Evolutionary conservation across 37 sponge, comb jelly and placozoan species (phyloP).

Genomic region (Petrosia ficiformis): DNA sequence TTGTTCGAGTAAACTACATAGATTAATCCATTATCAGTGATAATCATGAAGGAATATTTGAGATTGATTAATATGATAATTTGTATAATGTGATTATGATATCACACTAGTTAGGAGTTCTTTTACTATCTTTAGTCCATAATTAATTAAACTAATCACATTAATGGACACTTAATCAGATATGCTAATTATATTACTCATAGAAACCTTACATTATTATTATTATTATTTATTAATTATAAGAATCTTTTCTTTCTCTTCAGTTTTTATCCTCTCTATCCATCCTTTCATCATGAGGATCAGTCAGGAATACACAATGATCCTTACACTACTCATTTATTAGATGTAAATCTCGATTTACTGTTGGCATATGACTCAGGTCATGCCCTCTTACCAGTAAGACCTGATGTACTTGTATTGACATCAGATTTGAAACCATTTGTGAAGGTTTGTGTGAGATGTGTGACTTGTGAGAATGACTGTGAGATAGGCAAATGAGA

Average conservation of each 20-base stretch:
- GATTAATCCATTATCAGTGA: too few species aligned
- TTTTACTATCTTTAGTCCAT: too few species aligned
- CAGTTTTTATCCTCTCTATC: conserved; percentile 62
- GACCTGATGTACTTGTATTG: conserved; percentile 65
- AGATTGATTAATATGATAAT: too few species aligned
- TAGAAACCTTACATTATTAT: background rate
- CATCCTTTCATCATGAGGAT: conserved; percentile 27
- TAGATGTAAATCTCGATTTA: conserved; percentile 47
- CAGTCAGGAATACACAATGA: background rate
- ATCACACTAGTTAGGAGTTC: too few species aligned
- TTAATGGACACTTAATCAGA: too few species aligned
- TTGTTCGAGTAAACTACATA: too few species aligned
- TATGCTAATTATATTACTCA: too few species aligned
- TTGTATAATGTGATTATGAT: too few species aligned
- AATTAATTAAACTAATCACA: too few species aligned
- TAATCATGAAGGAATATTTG: too few species aligned
- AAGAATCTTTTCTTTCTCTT: background rate
- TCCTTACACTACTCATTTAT: background rate
- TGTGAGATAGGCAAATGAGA: background rate
- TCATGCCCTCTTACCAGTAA: conserved; percentile 26
- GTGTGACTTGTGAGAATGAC: background rate
- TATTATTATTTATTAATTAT: background rate
- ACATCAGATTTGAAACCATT: conserved; percentile 80
- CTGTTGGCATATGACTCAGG: conserved; percentile 28
- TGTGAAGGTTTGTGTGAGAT: conserved; percentile 46